These are phyloP conservation scores for Sylvia borin DNA, from an alignment of 2,797 vertebrate genomes.

Conservation along the genomic window DNA sequence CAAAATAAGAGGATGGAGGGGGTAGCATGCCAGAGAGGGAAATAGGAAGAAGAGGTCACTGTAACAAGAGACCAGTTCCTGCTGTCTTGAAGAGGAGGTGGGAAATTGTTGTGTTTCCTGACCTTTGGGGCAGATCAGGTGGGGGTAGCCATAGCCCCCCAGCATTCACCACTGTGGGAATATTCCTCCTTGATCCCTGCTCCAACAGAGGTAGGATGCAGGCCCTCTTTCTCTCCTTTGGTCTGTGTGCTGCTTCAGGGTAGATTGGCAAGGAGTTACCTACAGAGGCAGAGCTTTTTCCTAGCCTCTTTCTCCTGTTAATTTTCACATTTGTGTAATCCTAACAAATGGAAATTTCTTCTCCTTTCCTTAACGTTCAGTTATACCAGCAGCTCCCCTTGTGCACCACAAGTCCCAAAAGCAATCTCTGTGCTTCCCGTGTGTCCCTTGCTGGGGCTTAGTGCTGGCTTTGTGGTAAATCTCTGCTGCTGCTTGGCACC, in stretches of 20 bases:
- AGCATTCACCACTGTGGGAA: not conserved
- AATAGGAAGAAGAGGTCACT: not conserved
- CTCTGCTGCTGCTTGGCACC: not conserved
- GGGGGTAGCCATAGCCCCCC: rapidly evolving
- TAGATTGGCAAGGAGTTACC: rapidly evolving
- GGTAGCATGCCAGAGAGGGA: not conserved
- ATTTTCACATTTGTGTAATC: not conserved
- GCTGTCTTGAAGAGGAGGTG: not conserved
- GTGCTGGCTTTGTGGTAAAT: not conserved
- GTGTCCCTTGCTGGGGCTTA: not conserved
- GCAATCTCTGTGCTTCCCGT: not conserved
- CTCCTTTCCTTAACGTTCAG: not conserved
- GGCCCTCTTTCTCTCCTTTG: not conserved
- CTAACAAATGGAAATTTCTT: not conserved
- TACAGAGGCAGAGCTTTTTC: not conserved
- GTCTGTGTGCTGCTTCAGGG: not conserved
- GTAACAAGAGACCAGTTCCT: not conserved
- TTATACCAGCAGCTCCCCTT: not conserved
- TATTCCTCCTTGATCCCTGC: not conserved
- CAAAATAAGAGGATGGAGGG: not conserved
- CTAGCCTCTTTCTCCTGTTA: not conserved
- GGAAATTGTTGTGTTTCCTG: not conserved
- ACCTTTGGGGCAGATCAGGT: not conserved
- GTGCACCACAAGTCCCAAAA: not conserved
- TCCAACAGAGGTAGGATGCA: not conserved